Percentiles rank a stretch among this genome's conserved stretches.
Conservation (phyloP, 1,140 invertebrate species). For the Drosophila athabasca region DNA sequence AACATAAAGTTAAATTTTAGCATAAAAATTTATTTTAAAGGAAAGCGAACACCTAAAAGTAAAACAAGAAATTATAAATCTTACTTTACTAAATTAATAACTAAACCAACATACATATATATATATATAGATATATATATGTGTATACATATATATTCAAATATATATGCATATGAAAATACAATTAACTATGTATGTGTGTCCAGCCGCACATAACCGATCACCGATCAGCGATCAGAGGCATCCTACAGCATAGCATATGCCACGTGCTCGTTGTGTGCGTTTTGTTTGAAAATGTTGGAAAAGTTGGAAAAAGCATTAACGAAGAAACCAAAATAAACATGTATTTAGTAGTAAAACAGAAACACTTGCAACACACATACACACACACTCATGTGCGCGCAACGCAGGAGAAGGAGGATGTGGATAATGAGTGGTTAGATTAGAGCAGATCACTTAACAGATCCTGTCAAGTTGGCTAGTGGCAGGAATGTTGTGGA, state of each 20-base stretch:
- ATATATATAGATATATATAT: constrained; percentile 42
- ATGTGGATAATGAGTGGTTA: constrained; percentile 26
- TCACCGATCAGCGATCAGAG: constrained; percentile 34
- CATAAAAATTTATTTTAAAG: constrained; percentile 74
- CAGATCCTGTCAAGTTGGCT: constrained; percentile 64
- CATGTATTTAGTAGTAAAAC: constrained; percentile 60
- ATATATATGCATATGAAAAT: constrained; percentile 62
- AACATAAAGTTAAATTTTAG: constrained; percentile 71
- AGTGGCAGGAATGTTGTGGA: constrained; percentile 31
- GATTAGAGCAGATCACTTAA: constrained; percentile 26
- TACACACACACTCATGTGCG: background rate
- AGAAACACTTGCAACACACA: constrained; percentile 13
- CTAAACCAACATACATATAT: constrained; percentile 30
- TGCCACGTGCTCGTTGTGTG: constrained; percentile 20
- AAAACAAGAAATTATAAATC: constrained; percentile 77
- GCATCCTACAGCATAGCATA: constrained; percentile 2
- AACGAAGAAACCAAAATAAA: constrained; percentile 75
- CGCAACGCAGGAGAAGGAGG: constrained; percentile 20
- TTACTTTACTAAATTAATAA: constrained; percentile 80
- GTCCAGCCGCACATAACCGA: constrained; percentile 23
- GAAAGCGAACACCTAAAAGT: constrained; percentile 51
- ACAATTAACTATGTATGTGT: constrained; percentile 49
- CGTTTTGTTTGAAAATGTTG: constrained; percentile 15
- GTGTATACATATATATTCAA: constrained; percentile 26
- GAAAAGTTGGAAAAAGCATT: constrained; percentile 44